A percentile compares a stretch with the other conserved stretches of the same genome.
These are phyloP conservation scores for Leptinotarsa lineolata DNA, from an alignment of 1,140 invertebrate genomes.

Conservation along the genomic window DNA sequence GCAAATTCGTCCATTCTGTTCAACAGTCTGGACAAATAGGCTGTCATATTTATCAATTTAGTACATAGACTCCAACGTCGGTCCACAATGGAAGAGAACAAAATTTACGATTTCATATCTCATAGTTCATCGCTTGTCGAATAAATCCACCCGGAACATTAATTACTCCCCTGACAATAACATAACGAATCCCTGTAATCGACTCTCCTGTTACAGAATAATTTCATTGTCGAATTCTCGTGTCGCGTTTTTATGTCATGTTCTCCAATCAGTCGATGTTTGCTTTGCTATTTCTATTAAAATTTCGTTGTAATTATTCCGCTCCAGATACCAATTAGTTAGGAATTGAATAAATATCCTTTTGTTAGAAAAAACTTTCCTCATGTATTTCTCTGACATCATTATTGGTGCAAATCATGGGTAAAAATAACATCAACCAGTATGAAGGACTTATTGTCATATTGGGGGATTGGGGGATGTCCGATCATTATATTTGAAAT, in stretches of 20 bases:
- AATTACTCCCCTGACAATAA: slow-evolving; percentile 1
- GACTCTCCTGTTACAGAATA: not conserved
- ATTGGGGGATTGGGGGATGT: too few relatives aligned
- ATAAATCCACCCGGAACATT: slow-evolving; percentile 5
- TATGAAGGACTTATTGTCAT: too few relatives aligned
- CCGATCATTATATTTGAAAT: too few relatives aligned
- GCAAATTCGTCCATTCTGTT: not conserved
- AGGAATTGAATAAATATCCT: too few relatives aligned
- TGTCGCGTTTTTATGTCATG: not conserved
- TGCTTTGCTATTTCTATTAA: not conserved
- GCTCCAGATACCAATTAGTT: too few relatives aligned
- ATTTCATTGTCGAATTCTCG: not conserved
- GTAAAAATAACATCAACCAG: too few relatives aligned
- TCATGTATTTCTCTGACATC: too few relatives aligned
- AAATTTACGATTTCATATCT: not conserved
- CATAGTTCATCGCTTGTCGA: slow-evolving; percentile 7
- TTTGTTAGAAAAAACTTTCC: too few relatives aligned
- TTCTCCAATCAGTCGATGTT: not conserved
- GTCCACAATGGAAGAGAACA: slow-evolving; percentile 1
- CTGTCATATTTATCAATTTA: slow-evolving; percentile 4
- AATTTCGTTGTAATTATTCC: too few relatives aligned
- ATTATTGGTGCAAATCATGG: too few relatives aligned
- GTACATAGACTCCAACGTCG: not conserved
- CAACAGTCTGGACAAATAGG: not conserved
- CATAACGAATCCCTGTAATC: slow-evolving; percentile 8